A percentile compares a stretch with the other conserved stretches of the same genome.
Conservation (phyloP, 1,140 invertebrate species). For the Drosophila repletoides region DNA sequence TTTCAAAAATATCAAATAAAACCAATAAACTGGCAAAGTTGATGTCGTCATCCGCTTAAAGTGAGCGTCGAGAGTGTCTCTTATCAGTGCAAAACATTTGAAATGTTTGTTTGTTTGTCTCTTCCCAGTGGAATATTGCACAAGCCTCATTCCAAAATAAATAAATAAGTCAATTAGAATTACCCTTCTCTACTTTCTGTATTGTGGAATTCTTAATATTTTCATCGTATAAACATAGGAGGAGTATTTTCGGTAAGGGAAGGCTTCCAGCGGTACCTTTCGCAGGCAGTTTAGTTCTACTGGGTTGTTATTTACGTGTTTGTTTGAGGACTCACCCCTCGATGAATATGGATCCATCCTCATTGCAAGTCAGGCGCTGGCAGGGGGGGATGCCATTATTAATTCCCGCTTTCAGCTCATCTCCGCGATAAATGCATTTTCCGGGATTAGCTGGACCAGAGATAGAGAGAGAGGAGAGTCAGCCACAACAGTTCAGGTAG, state of each 20-base stretch:
- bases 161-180: too few species aligned
- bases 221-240: too few species aligned
- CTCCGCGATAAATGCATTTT: slow-evolving; percentile 75
- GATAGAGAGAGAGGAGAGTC: not conserved
- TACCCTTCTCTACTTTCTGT: too few species aligned
- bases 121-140: too few species aligned
- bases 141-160: too few species aligned
- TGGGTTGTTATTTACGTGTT: too few species aligned
- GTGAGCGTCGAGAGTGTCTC: slow-evolving; percentile 9
- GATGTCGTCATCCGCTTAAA: not conserved
- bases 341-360: slow-evolving; percentile 70
- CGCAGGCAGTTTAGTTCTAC: too few species aligned
- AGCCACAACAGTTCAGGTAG: not conserved
- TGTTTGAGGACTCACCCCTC: slow-evolving; percentile 66
- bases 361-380: slow-evolving; percentile 68
- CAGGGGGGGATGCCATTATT: slow-evolving; percentile 72
- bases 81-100: slow-evolving; percentile 53
- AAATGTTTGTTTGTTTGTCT: slow-evolving; percentile 12
- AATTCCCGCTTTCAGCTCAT: slow-evolving; percentile 49
- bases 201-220: too few species aligned
- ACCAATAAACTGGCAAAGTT: slow-evolving; percentile 26
- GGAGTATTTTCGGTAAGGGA: too few species aligned
- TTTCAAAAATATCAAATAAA: slow-evolving; percentile 1
- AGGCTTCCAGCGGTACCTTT: too few species aligned
- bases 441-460: slow-evolving; percentile 52